phyloP scores from a whole-genome alignment of 2,797 vertebrate species.

The Dendrocincla fuliginosa region DNA sequence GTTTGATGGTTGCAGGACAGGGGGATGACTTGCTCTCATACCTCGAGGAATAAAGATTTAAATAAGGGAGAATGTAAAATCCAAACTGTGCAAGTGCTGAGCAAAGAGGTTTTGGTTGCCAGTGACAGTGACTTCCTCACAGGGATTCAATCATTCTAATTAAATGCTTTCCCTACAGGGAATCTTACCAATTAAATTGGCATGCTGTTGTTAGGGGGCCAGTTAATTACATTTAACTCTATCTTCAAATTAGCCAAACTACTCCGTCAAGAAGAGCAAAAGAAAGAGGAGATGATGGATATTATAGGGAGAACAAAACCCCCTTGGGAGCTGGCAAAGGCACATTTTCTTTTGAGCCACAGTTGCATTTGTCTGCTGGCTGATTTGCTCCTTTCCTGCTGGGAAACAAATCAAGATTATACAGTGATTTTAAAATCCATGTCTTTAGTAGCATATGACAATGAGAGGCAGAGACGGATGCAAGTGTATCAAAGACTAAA shows the following conservation, averaged over 20 bases:
- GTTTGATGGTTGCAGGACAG: not conserved
- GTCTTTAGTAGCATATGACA: not conserved
- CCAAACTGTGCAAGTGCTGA: not conserved
- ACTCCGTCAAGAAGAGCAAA: slow-evolving; percentile 38
- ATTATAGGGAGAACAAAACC: slow-evolving; percentile 6
- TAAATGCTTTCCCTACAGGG: slow-evolving; percentile 64
- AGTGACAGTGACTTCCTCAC: not conserved
- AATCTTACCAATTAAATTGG: slow-evolving; percentile 62
- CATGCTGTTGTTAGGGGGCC: slow-evolving; percentile 44
- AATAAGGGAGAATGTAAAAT: not conserved
- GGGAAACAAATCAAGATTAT: slow-evolving; percentile 37
- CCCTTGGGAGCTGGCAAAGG: slow-evolving; percentile 1
- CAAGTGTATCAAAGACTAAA: slow-evolving; percentile 1
- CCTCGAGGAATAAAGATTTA: not conserved
- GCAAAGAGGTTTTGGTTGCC: not conserved
- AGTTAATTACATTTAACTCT: slow-evolving; percentile 73
- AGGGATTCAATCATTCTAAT: slow-evolving; percentile 64
- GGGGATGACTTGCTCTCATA: not conserved
- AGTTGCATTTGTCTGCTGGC: slow-evolving; percentile 37
- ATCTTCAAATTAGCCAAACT: slow-evolving; percentile 62
- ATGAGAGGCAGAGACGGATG: not conserved
- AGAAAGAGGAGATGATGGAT: slow-evolving; percentile 27
- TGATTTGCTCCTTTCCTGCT: slow-evolving; percentile 36
- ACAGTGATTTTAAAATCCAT: not conserved
- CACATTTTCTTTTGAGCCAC: not conserved